Evolutionary conservation across 2,113 vertebrate genomes (phyloP).

Genomic region (pig (Sus scrofa)): DNA sequence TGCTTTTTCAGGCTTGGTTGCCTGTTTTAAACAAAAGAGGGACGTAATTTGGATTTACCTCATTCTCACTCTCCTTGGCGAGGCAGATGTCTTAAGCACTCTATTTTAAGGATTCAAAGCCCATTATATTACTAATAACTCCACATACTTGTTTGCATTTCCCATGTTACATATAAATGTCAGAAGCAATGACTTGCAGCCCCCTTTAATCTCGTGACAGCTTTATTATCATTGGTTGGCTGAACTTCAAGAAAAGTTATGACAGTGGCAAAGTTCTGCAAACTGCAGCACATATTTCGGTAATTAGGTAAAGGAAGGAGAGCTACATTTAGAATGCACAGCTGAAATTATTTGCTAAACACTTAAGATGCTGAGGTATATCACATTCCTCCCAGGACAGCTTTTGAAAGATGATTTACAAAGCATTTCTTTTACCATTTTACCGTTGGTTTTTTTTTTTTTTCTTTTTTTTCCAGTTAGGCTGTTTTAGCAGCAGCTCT

Average conservation of each 20-base stretch:
- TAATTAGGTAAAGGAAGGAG: conserved; percentile 81
- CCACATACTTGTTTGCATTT: conserved; percentile 80
- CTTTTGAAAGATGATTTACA: conserved; percentile 78
- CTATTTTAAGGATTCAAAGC: conserved; percentile 78
- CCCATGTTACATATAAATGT: conserved; percentile 77
- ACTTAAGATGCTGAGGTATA: conserved; percentile 57
- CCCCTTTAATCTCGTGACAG: conserved; percentile 81
- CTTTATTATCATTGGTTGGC: conserved; percentile 81
- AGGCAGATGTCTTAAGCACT: conserved; percentile 71
- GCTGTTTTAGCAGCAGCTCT: conserved; percentile 33
- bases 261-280: conserved; percentile 82
- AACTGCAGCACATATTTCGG: conserved; percentile 80
- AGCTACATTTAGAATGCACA: conserved; percentile 62
- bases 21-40: conserved; percentile 42
- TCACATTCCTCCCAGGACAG: conserved; percentile 56
- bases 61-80: conserved; percentile 37
- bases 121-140: conserved; percentile 82
- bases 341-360: conserved; percentile 83
- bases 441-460: neutral
- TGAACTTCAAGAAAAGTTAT: conserved; percentile 84
- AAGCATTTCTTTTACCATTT: conserved; percentile 59
- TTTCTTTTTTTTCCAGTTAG: neutral
- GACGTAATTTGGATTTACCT: neutral
- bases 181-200: conserved; percentile 78
- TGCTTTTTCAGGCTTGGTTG: neutral